These are phyloP conservation scores for Albula glossodonta DNA, from an alignment of 2,113 vertebrate species.

Conservation along the genomic window DNA sequence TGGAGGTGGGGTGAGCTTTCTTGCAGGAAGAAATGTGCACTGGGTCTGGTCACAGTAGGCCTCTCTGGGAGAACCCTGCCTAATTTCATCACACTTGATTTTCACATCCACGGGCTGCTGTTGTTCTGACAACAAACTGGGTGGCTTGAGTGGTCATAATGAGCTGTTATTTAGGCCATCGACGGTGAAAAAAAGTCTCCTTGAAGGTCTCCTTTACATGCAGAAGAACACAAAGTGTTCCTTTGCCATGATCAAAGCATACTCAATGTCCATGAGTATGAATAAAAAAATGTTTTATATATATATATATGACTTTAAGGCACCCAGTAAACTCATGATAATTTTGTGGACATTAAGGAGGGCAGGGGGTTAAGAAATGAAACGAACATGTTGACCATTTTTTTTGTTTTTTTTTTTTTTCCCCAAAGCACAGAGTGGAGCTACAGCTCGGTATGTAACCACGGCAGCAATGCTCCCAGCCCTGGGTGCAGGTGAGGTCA, in stretches of 20 bases:
- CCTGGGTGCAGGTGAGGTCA: constrained; percentile 31
- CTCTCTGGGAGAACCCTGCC: background rate
- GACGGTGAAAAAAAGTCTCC: background rate
- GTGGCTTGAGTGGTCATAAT: background rate
- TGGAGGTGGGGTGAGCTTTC: constrained; percentile 27
- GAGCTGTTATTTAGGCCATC: background rate
- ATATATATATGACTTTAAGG: no score
- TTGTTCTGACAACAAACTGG: background rate
- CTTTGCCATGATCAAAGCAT: background rate
- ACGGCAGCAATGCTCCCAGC: constrained; percentile 18
- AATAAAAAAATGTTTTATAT: no score
- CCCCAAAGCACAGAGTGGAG: background rate
- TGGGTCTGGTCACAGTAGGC: background rate
- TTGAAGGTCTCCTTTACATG: background rate
- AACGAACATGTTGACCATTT: background rate
- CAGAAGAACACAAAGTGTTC: background rate
- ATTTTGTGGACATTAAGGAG: background rate
- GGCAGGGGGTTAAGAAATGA: background rate
- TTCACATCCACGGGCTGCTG: background rate
- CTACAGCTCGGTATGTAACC: background rate
- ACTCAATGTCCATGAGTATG: no score
- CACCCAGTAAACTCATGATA: background rate
- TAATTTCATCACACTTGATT: background rate
- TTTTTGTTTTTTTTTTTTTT: background rate
- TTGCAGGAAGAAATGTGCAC: background rate